phyloP scores from a whole-genome alignment of 92 coral and sea anemone genomes.

The Phenganax stokvisi region DNA sequence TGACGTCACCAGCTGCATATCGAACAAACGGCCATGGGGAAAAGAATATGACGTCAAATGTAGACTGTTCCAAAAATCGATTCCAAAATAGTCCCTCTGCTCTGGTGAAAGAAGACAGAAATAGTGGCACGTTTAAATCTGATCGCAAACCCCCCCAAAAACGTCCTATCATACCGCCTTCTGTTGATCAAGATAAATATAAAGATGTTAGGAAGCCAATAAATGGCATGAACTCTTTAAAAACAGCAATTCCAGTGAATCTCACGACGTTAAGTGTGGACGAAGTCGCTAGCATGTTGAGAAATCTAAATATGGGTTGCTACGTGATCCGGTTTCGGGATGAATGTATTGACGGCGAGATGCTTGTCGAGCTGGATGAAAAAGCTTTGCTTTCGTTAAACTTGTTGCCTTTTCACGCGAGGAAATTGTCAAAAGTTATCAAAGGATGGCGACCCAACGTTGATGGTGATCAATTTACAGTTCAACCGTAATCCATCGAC shows the following conservation, averaged over 20 bases:
- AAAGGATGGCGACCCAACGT: constrained; percentile 86
- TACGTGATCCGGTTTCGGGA: neutral
- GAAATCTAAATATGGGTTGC: neutral
- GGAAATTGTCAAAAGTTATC: constrained; percentile 60
- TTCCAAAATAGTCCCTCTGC: no score
- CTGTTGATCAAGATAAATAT: no score
- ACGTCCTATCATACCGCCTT: no score
- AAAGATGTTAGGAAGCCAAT: neutral
- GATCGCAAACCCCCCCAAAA: no score
- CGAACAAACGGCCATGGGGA: no score
- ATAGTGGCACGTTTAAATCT: no score
- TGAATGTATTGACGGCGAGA: constrained; percentile 64
- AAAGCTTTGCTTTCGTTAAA: constrained; percentile 68
- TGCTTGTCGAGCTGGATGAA: constrained; percentile 59
- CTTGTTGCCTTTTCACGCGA: constrained; percentile 71
- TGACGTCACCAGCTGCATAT: no score
- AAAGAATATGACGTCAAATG: no score
- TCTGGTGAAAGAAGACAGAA: no score
- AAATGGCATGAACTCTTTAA: neutral
- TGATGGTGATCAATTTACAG: neutral
- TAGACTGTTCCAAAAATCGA: no score
- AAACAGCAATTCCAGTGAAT: neutral
- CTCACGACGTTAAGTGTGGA: neutral
- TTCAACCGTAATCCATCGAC: no score
- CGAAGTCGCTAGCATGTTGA: constrained; percentile 7